Conservation (phyloP, 2,797 vertebrate species). For the Decapterus maruadsi region DNA sequence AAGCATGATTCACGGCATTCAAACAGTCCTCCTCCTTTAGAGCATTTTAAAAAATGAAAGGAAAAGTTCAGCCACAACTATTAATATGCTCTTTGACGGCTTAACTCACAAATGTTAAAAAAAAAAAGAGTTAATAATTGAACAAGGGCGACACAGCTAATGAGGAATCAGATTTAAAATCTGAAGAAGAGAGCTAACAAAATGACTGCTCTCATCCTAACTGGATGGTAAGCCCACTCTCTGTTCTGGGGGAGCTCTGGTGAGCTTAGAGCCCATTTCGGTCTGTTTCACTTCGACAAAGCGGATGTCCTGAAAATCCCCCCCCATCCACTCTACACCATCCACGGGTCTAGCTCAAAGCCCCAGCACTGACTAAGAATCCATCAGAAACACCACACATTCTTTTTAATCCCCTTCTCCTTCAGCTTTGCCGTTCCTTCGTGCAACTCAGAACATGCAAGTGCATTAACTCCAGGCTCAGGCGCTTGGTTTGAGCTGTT, state of each 20-base stretch:
- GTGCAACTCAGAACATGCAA: constrained; percentile 53
- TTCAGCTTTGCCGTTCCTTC: constrained; percentile 52
- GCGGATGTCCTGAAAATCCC: constrained; percentile 66
- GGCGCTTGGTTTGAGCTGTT: constrained; percentile 36
- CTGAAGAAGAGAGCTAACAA: constrained; percentile 20
- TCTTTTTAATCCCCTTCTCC: constrained; percentile 69
- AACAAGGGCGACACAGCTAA: constrained; percentile 45
- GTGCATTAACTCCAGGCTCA: constrained; percentile 52
- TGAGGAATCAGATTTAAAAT: constrained; percentile 42
- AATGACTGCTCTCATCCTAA: constrained; percentile 38
- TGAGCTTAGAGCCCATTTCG: constrained; percentile 64
- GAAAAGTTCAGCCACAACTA: neutral
- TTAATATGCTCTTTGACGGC: constrained; percentile 34
- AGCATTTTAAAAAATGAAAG: neutral
- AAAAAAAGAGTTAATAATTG: constrained; percentile 30
- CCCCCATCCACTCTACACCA: constrained; percentile 48
- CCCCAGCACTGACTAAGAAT: constrained; percentile 62
- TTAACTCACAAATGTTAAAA: constrained; percentile 22
- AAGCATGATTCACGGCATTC: constrained; percentile 18
- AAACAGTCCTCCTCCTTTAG: neutral
- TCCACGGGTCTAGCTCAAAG: constrained; percentile 66
- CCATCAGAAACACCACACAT: constrained; percentile 60
- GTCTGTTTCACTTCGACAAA: constrained; percentile 70
- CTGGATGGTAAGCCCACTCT: constrained; percentile 45
- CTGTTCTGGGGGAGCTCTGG: constrained; percentile 54